Evolutionary conservation across 2,888 invertebrate species (phyloP).

Genomic region (Lordiphosa fenestrarum): DNA sequence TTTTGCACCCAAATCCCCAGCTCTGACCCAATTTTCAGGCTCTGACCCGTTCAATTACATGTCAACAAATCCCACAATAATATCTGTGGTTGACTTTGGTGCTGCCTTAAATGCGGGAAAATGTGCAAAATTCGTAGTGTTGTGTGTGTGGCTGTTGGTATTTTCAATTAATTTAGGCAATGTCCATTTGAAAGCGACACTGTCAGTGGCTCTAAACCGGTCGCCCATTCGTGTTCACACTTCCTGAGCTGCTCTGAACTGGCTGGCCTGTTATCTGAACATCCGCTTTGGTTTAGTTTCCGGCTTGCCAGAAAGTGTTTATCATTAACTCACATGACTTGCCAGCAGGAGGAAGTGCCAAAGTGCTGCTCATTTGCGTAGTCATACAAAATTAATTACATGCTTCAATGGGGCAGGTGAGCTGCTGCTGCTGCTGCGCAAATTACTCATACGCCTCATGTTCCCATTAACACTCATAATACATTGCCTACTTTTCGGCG

Average conservation of each 20-base stretch:
- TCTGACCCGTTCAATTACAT: not conserved
- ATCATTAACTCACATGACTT: conserved; percentile 42
- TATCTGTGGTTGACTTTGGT: conserved; percentile 1
- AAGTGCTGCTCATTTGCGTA: conserved; percentile 30
- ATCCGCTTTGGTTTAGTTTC: conserved; percentile 22
- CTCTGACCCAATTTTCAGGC: conserved; percentile 4
- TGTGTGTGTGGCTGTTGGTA: conserved; percentile 2
- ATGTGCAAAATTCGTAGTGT: not conserved
- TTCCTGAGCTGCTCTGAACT: conserved; percentile 10
- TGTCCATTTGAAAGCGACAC: conserved; percentile 2
- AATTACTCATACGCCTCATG: conserved; percentile 22
- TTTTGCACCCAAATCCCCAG: not conserved
- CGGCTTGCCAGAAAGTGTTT: conserved; percentile 24
- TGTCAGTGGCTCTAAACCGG: conserved; percentile 2
- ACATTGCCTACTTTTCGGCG: not conserved
- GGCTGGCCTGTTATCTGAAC: conserved; percentile 22
- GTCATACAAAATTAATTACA: conserved; percentile 30
- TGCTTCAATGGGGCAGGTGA: conserved; percentile 21
- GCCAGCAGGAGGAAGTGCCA: conserved; percentile 16
- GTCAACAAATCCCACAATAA: not conserved
- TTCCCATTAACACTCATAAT: conserved; percentile 18
- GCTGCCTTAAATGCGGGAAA: not conserved
- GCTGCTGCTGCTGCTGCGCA: not conserved
- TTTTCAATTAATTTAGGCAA: conserved; percentile 17
- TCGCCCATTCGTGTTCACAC: conserved; percentile 4